A percentile compares a stretch with the other conserved stretches of the same genome.
phyloP scores from a whole-genome alignment of 2,888 invertebrate species.

The Autographa pulchrina region DNA sequence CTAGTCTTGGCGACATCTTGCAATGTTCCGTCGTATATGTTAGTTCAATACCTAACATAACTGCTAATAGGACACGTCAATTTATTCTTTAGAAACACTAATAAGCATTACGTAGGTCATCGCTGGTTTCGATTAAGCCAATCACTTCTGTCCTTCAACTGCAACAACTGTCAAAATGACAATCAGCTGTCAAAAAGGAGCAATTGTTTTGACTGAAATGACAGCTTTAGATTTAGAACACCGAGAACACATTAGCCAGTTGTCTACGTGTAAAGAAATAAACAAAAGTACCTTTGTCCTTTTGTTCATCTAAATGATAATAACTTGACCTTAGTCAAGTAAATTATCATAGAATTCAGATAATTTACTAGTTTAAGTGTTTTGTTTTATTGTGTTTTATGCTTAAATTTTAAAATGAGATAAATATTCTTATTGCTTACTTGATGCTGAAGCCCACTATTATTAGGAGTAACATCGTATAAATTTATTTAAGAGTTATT shows the following conservation, averaged over 20 bases:
- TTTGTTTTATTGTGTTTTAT: not conserved
- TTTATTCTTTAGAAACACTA: not conserved
- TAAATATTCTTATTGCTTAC: too few relatives aligned
- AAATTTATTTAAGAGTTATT: not conserved
- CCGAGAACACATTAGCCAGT: not conserved
- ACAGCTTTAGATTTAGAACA: not conserved
- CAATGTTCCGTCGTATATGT: constrained; percentile 5
- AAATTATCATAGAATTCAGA: not conserved
- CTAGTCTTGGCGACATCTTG: constrained; percentile 38
- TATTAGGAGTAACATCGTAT: not conserved
- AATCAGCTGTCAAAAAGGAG: not conserved
- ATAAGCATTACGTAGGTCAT: not conserved
- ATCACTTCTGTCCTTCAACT: not conserved
- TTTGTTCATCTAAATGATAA: not conserved
- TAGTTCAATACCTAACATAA: not conserved
- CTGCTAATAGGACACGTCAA: not conserved
- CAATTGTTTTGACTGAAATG: not conserved
- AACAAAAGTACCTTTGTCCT: not conserved
- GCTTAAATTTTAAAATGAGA: too few relatives aligned
- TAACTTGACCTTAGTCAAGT: not conserved
- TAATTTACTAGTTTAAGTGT: not conserved
- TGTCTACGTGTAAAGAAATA: not conserved
- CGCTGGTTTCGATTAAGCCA: not conserved
- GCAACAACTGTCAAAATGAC: constrained; percentile 4
- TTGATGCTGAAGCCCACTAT: too few relatives aligned